phyloP scores from a whole-genome alignment of 2,888 invertebrate species.

The Drosophila longiperda region DNA sequence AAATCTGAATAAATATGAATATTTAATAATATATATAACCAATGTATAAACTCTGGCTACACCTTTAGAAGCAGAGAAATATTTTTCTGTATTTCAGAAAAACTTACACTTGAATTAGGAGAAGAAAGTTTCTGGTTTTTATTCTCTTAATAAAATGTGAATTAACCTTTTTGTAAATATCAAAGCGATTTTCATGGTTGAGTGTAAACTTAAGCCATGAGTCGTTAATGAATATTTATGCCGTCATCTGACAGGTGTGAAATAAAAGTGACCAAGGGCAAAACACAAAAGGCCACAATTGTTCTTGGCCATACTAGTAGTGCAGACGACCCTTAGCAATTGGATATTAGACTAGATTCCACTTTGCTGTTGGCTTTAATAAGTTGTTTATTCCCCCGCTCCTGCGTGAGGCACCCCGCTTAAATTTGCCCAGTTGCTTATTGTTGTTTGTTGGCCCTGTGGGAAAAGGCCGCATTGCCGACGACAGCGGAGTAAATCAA shows the following conservation, averaged over 20 bases:
- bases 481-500: constrained; percentile 64
- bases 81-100: not conserved
- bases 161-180: not conserved
- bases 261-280: constrained; percentile 28
- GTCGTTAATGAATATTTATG: constrained; percentile 65
- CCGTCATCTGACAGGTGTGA: constrained; percentile 57
- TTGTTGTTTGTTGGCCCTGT: constrained; percentile 75
- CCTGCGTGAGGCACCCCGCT: constrained; percentile 1
- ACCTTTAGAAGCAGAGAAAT: not conserved
- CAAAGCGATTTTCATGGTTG: not conserved
- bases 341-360: constrained; percentile 29
- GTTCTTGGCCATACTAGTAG: constrained; percentile 12
- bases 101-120: not conserved
- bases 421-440: constrained; percentile 33
- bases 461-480: constrained; percentile 40
- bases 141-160: not conserved
- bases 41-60: not conserved
- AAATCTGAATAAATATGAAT: not conserved
- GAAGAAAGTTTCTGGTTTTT: not conserved
- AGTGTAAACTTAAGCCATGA: not conserved
- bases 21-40: not conserved
- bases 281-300: constrained; percentile 31
- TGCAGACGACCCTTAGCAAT: constrained; percentile 4
- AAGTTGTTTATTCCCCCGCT: constrained; percentile 17
- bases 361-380: constrained; percentile 25